These are phyloP conservation scores for Diplodus sargus DNA, from an alignment of 2,797 vertebrate genomes.

Conservation along the genomic window DNA sequence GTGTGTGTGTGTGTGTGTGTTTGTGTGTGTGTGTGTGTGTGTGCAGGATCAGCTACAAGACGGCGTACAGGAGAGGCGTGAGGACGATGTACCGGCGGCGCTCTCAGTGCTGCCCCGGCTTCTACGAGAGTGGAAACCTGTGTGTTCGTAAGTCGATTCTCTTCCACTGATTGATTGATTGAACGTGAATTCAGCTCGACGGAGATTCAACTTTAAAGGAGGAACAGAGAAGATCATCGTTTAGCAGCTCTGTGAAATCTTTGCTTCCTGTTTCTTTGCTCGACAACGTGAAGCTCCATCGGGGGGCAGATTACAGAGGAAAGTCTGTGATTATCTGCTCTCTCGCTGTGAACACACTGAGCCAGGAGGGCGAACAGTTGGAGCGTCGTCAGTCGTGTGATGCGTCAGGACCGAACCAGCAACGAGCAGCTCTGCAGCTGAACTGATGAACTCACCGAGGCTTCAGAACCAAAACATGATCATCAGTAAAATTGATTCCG, in stretches of 20 bases:
- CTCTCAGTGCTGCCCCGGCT: constrained; percentile 95
- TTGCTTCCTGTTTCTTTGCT: not conserved
- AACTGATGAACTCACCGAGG: not conserved
- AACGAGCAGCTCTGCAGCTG: not conserved
- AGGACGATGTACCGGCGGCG: constrained; percentile 94
- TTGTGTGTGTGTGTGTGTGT: constrained; percentile 23
- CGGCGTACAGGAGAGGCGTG: constrained; percentile 91
- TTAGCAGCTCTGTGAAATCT: not conserved
- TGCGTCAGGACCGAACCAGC: not conserved
- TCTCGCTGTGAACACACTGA: not conserved
- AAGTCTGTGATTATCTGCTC: not conserved
- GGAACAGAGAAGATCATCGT: not conserved
- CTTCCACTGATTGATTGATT: no score
- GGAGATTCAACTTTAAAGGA: not conserved
- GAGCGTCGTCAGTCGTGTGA: not conserved
- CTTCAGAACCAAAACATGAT: not conserved
- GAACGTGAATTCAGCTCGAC: no score
- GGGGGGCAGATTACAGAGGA: not conserved
- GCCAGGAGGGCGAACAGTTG: not conserved
- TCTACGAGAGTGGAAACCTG: constrained; percentile 91
- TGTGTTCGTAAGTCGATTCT: constrained; percentile 84
- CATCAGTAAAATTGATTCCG: no score
- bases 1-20: not conserved
- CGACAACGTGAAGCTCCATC: not conserved
- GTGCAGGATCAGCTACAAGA: constrained; percentile 95